Evolutionary conservation across 92 coral and sea anemone species (phyloP).

Genomic region (Parazoanthus swiftii): DNA sequence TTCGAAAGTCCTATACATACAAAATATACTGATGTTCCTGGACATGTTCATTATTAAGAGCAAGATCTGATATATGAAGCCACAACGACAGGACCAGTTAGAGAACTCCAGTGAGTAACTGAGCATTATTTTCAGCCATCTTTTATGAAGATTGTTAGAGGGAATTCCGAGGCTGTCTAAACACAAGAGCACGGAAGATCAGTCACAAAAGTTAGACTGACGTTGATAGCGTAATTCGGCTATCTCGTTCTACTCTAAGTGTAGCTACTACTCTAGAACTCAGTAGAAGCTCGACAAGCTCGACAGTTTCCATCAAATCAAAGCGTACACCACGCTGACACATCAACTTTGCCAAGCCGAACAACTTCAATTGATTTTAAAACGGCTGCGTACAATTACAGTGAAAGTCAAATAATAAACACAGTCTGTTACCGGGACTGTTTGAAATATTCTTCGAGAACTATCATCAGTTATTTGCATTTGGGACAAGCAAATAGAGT

Average conservation of each 20-base stretch:
- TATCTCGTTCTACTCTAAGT: no score
- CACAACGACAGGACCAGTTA: no score
- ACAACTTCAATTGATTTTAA: neutral
- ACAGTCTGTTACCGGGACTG: neutral
- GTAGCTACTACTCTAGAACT: no score
- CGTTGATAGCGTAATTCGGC: no score
- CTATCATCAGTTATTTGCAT: neutral
- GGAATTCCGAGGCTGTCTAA: neutral
- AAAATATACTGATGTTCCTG: no score
- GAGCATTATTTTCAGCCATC: neutral
- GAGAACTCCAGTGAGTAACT: no score
- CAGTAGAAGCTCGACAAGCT: neutral
- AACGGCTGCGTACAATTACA: neutral
- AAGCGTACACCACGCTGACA: neutral
- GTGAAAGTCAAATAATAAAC: no score
- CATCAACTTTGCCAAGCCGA: neutral
- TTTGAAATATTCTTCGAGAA: neutral
- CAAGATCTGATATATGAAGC: no score
- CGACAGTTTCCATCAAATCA: no score
- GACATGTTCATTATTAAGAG: no score
- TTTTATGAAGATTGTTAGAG: neutral
- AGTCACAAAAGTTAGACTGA: no score
- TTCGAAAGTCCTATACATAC: no score
- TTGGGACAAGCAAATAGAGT: constrained; percentile 2
- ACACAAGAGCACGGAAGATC: neutral